These are phyloP conservation scores for Syngnathus acus DNA, from an alignment of 2,797 vertebrate genomes.

Conservation along the genomic window DNA sequence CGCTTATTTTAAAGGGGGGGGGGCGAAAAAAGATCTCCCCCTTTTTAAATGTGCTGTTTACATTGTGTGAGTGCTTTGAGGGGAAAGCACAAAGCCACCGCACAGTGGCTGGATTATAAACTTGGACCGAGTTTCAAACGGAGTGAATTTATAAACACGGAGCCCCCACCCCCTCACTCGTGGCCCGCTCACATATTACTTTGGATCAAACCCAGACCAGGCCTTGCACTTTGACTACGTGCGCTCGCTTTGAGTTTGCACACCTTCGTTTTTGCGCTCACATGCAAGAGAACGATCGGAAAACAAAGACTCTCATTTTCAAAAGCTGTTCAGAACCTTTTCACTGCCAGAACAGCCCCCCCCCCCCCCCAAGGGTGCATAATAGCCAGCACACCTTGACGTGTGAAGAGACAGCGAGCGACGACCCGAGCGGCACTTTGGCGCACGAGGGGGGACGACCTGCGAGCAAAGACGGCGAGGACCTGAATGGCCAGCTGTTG, in stretches of 20 bases:
- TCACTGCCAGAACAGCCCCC: not conserved
- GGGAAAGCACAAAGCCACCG: conserved; percentile 66
- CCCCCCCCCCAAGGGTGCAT: not conserved
- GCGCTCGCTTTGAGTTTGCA: conserved; percentile 26
- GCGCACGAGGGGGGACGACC: conserved; percentile 54
- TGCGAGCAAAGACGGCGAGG: conserved; percentile 53
- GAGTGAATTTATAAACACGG: conserved; percentile 66
- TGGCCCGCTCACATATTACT: conserved; percentile 55
- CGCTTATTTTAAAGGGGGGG: conserved; percentile 27
- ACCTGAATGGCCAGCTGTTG: conserved; percentile 72
- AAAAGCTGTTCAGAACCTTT: not conserved
- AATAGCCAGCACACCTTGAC: not conserved
- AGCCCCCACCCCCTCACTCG: conserved; percentile 56
- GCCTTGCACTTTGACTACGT: conserved; percentile 45
- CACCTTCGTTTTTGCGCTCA: conserved; percentile 16
- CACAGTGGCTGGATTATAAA: conserved; percentile 72
- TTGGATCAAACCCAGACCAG: conserved; percentile 60
- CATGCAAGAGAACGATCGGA: not conserved
- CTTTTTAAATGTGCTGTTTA: conserved; percentile 64
- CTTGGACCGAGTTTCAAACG: conserved; percentile 72
- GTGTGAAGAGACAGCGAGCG: conserved; percentile 7
- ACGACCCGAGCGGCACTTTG: conserved; percentile 16
- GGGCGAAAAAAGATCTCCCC: conserved; percentile 43
- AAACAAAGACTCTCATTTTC: not conserved
- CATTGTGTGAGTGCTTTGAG: conserved; percentile 65